Base-by-base conservation (phyloP, 1,140 invertebrate genomes). In the Ceratosolen solmsi region DNA sequence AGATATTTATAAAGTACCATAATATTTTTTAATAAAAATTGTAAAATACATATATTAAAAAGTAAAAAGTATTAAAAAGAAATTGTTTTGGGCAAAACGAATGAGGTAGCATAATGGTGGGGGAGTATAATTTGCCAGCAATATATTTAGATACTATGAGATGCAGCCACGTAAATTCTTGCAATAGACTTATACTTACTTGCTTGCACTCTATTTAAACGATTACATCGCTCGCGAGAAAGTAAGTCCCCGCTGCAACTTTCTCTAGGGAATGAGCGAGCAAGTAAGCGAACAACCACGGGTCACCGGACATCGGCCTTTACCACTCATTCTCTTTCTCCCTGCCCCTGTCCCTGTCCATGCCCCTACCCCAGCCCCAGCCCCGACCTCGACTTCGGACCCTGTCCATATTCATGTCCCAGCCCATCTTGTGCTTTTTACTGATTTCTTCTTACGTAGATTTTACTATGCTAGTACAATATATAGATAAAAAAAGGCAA, bases 291-390 rank as follows among this genome's bases (percentile, higher is more conserved):
- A 70, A 9, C 15, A 68, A 89, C 86, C 88, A 87, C 87, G 88
- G 90, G 90, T 91, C 90, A 91, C 90, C 89, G 90, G 88, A 85
- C 87, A 90, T 87, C 87, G 86, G 88, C 88, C 88, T 89, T 89
- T 82, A 38, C 51, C 70, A 76, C 84, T 84, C 79, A 20, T 68
- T 77, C 30, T 68, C 63, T 82, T 54, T 41, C 65, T 77, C 76
- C 25, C 56, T 78, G 22, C 51, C 51, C 30, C 5, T 20, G 0
- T 33, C 30, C 73, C 9, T 51, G 46, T 25, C 63, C 8, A 25
- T 58, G 17, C 56, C 49, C 51, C 75, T 78, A 56, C 72, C 60
- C 71, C 63, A 71, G 46, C 68, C 58, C 46, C 70, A 41, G 38
- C 77, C 54, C 54, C 36, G 20, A 20, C 30, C 9, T 41, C 30